Base-by-base conservation (phyloP, 2,797 vertebrate species). In the Coendou prehensilis region DNA sequence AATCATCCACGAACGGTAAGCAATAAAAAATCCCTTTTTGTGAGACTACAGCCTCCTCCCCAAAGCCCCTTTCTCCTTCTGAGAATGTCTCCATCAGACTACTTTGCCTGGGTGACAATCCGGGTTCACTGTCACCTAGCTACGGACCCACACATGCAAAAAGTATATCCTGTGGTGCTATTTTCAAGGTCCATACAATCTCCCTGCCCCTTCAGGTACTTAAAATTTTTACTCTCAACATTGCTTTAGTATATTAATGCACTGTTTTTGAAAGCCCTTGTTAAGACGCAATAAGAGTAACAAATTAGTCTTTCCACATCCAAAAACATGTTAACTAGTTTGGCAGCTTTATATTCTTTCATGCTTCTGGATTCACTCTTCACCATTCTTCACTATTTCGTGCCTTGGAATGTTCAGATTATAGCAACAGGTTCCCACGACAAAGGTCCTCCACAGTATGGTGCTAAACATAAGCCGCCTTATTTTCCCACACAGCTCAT, bases 111-210 rank as follows among this genome's bases (percentile, higher is more conserved):
- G 56, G 54, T 82, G 86, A 78, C 28, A 59, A 28, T 37, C 22
- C 13, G 6, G 17, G 8, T n/a, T 73, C 41, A 63, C 10, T 14
- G 10, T n/a, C 28, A 61, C 7, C 20, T 61, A 0, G 13, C 33
- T 71, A 13, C 85, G 11, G 45, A 33, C 71, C 52, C 50, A 79
- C 7, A 61, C 9, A 9, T n/a, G 3, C 50, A 57, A 87, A 82
- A 17, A 41, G 63, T 9, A n/a, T 52, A 88, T 61, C 50, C 69
- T 50, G 47, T 84, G 26, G 22, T 71, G 11, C 17, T 2, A 75
- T 73, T 89, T 86, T 86, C 79, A 83, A 93, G 56, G 28, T 71
- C 47, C 33, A 93, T 83, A n/a, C 23, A 33, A 88, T 63, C 14
- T 64, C 15, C 47, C 5, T 80, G 57, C 9, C 30, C 15, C 50